Percentiles rank a stretch among this genome's conserved stretches.
Conservation (phyloP, 2,888 invertebrate species). For the Sinhomidia bicolor region DNA sequence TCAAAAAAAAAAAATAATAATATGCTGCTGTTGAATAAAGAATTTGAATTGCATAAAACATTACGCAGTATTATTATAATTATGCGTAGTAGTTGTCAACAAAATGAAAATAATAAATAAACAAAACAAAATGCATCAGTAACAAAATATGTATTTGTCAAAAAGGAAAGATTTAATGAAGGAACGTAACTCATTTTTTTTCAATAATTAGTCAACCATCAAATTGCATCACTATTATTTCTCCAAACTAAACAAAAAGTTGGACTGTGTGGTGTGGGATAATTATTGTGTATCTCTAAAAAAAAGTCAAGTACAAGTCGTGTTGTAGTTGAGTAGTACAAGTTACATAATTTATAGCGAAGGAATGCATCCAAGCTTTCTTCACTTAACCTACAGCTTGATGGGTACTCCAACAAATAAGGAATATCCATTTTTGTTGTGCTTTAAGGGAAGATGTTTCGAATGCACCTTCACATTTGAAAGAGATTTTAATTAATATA, state of each 20-base stretch:
- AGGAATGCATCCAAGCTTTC: background rate
- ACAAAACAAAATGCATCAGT: constrained; percentile 24
- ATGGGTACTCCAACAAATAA: too few species aligned
- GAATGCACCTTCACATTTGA: too few species aligned
- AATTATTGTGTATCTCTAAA: background rate
- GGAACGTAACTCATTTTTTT: constrained; percentile 59
- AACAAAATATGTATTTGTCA: constrained; percentile 45
- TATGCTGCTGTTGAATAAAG: too few species aligned
- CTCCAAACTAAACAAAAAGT: constrained; percentile 21
- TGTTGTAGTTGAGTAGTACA: background rate
- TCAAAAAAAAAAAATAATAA: too few species aligned
- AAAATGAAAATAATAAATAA: constrained; percentile 44
- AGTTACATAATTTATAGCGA: background rate
- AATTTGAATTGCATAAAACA: too few species aligned
- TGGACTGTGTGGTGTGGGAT: too few species aligned
- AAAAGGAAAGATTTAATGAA: constrained; percentile 68
- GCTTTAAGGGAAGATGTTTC: background rate
- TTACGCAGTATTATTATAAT: too few species aligned
- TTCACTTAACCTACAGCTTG: too few species aligned
- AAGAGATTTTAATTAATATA: too few species aligned
- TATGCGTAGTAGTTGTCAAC: background rate
- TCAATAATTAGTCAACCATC: constrained; percentile 43
- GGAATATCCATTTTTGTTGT: too few species aligned
- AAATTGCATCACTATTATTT: constrained; percentile 5
- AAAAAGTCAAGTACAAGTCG: constrained; percentile 1